Evolutionary conservation across 2,888 invertebrate genomes (phyloP).

Genomic region (Agrochola circellaris): DNA sequence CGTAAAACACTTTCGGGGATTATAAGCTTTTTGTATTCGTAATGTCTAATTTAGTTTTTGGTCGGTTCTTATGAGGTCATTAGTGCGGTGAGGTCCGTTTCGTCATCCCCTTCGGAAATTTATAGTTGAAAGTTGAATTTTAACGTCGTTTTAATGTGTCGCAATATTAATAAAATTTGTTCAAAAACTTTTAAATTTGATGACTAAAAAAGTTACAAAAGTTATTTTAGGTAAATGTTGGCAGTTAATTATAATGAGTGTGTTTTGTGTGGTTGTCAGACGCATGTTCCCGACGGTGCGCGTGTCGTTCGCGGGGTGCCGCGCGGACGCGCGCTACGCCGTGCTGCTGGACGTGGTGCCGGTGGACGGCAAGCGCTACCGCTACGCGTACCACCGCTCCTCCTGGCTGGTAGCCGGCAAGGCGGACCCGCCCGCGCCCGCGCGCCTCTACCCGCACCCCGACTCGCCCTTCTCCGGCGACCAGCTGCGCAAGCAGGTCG

Average conservation of each 20-base stretch:
- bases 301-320: constrained; percentile 96
- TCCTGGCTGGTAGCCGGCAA: constrained; percentile 99
- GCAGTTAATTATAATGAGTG: constrained; percentile 31
- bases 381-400: constrained; percentile 99
- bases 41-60: constrained; percentile 88
- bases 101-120: constrained; percentile 72
- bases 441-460: constrained; percentile 98
- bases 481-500: constrained; percentile 98
- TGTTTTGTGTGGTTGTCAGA: constrained; percentile 86
- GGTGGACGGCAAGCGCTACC: constrained; percentile 98
- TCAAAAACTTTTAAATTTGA: constrained; percentile 57
- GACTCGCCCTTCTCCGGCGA: constrained; percentile 99
- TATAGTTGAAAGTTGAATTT: constrained; percentile 77
- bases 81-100: constrained; percentile 80
- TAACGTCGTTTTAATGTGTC: constrained; percentile 79
- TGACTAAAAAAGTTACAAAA: constrained; percentile 36
- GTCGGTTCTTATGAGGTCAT: constrained; percentile 85
- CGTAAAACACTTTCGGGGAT: constrained; percentile 87
- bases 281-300: constrained; percentile 99
- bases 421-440: constrained; percentile 98
- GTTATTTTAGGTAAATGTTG: constrained; percentile 18
- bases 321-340: constrained; percentile 96
- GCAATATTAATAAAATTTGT: constrained; percentile 65
- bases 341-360: constrained; percentile 99
- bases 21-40: constrained; percentile 85